Evolutionary conservation across 2,797 vertebrate species (phyloP).

Genomic region (Characodon lateralis): DNA sequence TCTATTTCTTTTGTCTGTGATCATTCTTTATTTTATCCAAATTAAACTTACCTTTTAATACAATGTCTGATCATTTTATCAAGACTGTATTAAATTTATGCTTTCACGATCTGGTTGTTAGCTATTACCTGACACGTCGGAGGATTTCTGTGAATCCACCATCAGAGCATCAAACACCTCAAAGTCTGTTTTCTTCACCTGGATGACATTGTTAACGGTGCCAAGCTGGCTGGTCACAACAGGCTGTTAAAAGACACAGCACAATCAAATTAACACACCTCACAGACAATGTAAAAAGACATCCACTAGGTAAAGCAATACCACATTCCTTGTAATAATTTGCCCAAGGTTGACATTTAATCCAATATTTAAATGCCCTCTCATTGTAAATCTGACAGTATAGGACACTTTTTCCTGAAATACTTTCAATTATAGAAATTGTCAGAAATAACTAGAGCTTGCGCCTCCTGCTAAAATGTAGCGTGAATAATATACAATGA

Average conservation of each 20-base stretch:
- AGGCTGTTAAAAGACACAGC: slow-evolving; percentile 78
- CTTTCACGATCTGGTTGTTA: background rate
- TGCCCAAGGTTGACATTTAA: background rate
- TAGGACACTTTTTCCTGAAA: background rate
- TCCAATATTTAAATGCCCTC: background rate
- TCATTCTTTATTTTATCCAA: background rate
- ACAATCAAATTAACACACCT: background rate
- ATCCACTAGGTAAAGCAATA: background rate
- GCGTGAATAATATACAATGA: background rate
- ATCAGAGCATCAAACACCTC: slow-evolving; percentile 98
- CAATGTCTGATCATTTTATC: background rate
- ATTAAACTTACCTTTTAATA: background rate
- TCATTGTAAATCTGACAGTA: background rate
- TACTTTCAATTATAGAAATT: background rate
- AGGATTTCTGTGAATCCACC: slow-evolving; percentile 98
- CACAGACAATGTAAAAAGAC: background rate
- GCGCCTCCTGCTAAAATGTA: background rate
- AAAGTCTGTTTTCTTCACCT: slow-evolving; percentile 98
- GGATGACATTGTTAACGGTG: slow-evolving; percentile 96
- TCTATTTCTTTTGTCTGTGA: background rate
- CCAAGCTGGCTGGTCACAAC: slow-evolving; percentile 94
- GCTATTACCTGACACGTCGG: slow-evolving; percentile 91
- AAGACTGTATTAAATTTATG: background rate
- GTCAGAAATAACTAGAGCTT: background rate
- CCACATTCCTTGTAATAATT: background rate